Evolutionary conservation across 2,888 invertebrate species (phyloP).

Genomic region (Callyntrura guangdongensis): DNA sequence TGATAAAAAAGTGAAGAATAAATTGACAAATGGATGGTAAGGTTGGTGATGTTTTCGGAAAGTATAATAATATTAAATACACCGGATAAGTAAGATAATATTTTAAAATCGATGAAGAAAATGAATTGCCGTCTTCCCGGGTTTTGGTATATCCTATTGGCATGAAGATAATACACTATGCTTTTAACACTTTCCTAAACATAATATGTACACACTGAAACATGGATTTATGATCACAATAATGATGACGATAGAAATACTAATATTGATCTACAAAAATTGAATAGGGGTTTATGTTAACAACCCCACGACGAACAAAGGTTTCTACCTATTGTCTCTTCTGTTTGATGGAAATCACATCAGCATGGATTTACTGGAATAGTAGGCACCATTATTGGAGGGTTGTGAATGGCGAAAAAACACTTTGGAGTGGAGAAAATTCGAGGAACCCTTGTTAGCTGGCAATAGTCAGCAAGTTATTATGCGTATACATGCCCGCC

Average conservation of each 20-base stretch:
- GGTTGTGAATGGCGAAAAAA: background rate
- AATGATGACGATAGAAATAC: constrained; percentile 5
- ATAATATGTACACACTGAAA: background rate
- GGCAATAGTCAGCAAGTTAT: constrained; percentile 68
- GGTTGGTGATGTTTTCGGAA: too few relatives aligned
- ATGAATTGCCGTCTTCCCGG: constrained; percentile 41
- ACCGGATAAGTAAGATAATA: background rate
- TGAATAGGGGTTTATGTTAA: background rate
- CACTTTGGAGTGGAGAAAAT: background rate
- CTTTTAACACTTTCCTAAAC: constrained; percentile 32
- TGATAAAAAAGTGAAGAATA: too few relatives aligned
- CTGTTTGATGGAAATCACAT: background rate
- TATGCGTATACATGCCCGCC: constrained; percentile 60
- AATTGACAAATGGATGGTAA: too few relatives aligned
- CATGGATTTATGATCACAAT: background rate
- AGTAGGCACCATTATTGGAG: background rate
- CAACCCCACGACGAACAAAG: constrained; percentile 46
- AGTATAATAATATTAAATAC: background rate
- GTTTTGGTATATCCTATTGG: background rate
- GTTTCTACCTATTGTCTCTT: constrained; percentile 27
- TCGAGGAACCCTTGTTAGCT: constrained; percentile 2
- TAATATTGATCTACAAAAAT: constrained; percentile 67
- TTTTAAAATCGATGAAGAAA: background rate
- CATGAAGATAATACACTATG: constrained; percentile 16
- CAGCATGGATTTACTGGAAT: too few relatives aligned